Evolutionary conservation across 1,140 invertebrate genomes (phyloP).

Genomic region (Sarcophaga bullata): DNA sequence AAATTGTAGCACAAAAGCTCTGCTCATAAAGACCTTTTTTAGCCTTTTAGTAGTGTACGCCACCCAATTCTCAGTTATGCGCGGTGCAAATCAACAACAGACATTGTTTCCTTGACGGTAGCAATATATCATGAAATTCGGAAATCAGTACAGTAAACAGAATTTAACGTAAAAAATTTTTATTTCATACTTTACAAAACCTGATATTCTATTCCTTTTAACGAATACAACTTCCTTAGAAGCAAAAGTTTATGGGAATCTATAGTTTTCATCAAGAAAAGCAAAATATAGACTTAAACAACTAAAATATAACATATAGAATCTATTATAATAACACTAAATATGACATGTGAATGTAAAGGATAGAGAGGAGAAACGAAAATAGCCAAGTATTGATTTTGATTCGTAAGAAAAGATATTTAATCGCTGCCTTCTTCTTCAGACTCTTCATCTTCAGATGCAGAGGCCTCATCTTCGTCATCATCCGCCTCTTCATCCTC

Average conservation of each 20-base stretch:
- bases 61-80: too few species aligned
- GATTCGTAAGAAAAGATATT: background rate
- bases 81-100: too few species aligned
- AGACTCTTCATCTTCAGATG: slow-evolving; percentile 48
- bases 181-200: slow-evolving; percentile 12
- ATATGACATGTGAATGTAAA: background rate
- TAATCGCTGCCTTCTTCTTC: slow-evolving; percentile 56
- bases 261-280: slow-evolving; percentile 13
- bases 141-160: too few species aligned
- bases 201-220: too few species aligned
- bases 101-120: too few species aligned
- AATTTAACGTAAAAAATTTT: background rate
- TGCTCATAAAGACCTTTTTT: too few species aligned
- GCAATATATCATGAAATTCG: too few species aligned
- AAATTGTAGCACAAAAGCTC: too few species aligned
- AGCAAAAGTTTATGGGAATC: background rate
- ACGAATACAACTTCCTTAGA: background rate
- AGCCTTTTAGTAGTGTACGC: too few species aligned
- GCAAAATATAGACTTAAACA: background rate
- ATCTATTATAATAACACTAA: background rate
- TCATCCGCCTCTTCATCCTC: slow-evolving; percentile 53
- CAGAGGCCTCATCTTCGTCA: slow-evolving; percentile 49
- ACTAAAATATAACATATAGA: background rate
- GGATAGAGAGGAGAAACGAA: background rate
- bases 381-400: background rate